Conservation (phyloP, 2,797 vertebrate genomes). For the Pantherophis alleghaniensis region DNA sequence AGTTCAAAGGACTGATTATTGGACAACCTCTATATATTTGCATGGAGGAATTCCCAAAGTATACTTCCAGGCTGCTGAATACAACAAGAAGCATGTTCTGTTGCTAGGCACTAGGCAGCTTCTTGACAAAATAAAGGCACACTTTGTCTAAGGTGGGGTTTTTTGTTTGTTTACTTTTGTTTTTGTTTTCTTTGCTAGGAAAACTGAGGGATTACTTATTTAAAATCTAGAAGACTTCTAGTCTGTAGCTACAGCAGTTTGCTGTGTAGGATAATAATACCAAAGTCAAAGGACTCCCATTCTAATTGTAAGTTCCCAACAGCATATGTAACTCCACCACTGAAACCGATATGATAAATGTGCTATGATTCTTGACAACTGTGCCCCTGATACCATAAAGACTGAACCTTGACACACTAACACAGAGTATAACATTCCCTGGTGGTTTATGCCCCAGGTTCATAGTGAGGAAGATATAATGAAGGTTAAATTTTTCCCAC, state of each 20-base stretch:
- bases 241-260: neutral
- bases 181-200: neutral
- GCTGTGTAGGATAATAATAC: neutral
- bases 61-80: neutral
- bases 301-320: neutral
- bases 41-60: neutral
- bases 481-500: neutral
- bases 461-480: neutral
- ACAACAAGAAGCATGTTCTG: neutral
- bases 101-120: neutral
- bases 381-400: neutral
- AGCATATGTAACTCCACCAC: neutral
- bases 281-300: neutral
- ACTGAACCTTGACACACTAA: neutral
- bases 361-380: neutral
- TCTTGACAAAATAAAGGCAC: neutral
- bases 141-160: neutral
- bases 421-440: neutral
- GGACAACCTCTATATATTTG: neutral
- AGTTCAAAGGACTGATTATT: neutral
- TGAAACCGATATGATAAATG: neutral
- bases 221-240: neutral
- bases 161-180: neutral
- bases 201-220: neutral
- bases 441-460: neutral